phyloP scores from a whole-genome alignment of 1,140 invertebrate genomes.

The Dreissena polymorpha region DNA sequence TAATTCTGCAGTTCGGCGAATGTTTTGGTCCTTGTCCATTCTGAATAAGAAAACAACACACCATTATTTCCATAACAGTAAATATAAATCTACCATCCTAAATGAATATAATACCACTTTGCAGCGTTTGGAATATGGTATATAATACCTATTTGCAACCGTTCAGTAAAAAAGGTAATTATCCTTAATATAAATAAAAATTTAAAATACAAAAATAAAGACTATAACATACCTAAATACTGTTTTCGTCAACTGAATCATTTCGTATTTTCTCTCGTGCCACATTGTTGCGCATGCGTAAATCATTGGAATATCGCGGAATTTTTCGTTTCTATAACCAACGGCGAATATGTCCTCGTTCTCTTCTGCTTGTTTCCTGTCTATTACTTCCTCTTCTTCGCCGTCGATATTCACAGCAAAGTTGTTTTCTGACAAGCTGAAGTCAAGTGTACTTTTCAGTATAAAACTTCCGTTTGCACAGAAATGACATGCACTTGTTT shows the following conservation, averaged over 20 bases:
- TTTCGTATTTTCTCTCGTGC: slow-evolving; percentile 97
- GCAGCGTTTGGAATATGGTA: too few relatives aligned
- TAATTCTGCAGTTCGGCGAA: slow-evolving; percentile 92
- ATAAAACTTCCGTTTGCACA: slow-evolving; percentile 12
- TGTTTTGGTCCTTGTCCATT: slow-evolving; percentile 96
- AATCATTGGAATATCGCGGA: slow-evolving; percentile 86
- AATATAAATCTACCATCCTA: background rate
- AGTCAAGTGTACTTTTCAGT: too few relatives aligned
- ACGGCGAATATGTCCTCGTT: background rate
- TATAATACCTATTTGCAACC: background rate
- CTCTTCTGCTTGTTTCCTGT: background rate
- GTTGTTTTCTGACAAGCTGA: background rate
- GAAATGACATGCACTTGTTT: background rate
- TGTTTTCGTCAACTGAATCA: slow-evolving; percentile 84
- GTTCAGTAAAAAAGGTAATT: background rate
- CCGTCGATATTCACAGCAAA: too few relatives aligned
- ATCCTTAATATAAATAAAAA: slow-evolving; percentile 41
- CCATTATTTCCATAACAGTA: background rate
- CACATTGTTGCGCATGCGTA: slow-evolving; percentile 98
- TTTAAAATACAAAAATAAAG: too few relatives aligned
- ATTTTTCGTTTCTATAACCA: slow-evolving; percentile 15
- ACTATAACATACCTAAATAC: slow-evolving; percentile 77
- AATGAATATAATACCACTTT: too few relatives aligned
- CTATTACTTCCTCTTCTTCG: background rate
- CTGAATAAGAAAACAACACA: slow-evolving; percentile 82